Percentiles rank a stretch among this genome's conserved stretches.
Conservation (phyloP, 2,888 invertebrate genomes). For the Melieria crassipennis region DNA sequence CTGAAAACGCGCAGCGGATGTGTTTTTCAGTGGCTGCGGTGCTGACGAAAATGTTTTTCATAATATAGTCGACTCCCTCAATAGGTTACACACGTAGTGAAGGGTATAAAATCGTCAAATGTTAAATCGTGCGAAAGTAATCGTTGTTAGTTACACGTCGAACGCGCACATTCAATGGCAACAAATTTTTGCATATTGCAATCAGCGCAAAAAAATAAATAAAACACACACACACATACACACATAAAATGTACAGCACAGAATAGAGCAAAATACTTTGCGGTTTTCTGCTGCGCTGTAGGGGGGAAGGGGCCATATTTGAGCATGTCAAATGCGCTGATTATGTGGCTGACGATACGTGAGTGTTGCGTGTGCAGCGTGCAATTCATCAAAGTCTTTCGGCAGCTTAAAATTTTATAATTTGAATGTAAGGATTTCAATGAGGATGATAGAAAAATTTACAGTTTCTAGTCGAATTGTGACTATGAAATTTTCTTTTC, state of each 20-base stretch:
- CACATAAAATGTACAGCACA: neutral
- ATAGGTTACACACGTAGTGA: constrained; percentile 1
- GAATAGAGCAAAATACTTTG: neutral
- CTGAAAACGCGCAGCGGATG: neutral
- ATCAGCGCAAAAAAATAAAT: neutral
- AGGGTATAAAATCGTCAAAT: constrained; percentile 28
- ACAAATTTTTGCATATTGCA: constrained; percentile 26
- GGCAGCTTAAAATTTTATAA: too few relatives aligned
- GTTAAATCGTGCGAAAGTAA: constrained; percentile 45
- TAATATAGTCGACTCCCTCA: too few relatives aligned
- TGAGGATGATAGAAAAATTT: too few relatives aligned
- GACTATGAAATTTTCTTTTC: too few relatives aligned
- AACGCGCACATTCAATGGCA: constrained; percentile 27
- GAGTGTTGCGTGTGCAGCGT: constrained; percentile 27
- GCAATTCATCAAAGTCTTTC: constrained; percentile 29
- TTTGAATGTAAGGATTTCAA: too few relatives aligned
- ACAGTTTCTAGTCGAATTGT: too few relatives aligned
- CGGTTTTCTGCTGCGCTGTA: neutral
- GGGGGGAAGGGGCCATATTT: constrained; percentile 5
- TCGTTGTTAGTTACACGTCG: constrained; percentile 43
- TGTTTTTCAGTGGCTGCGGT: neutral
- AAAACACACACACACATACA: neutral
- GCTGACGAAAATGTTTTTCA: neutral
- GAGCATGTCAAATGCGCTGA: constrained; percentile 17
- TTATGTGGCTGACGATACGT: neutral